Evolutionary conservation across 2,113 vertebrate species (phyloP).

Genomic region (Lagopus leucura): DNA sequence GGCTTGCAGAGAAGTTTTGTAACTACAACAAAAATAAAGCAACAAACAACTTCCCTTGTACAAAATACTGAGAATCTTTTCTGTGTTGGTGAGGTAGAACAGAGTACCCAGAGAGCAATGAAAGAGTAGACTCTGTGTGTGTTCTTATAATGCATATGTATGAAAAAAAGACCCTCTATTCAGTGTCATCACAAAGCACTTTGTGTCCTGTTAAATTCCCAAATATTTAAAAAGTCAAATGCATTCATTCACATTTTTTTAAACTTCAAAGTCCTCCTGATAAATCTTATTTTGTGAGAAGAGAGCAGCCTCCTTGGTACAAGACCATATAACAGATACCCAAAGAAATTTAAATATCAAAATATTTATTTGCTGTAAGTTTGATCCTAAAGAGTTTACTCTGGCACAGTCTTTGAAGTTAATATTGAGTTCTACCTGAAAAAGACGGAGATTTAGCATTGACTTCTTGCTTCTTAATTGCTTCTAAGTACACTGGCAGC

Average conservation of each 20-base stretch:
- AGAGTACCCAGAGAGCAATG: neutral
- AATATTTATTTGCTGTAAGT: neutral
- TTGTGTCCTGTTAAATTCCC: neutral
- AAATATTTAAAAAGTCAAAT: neutral
- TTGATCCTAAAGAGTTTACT: neutral
- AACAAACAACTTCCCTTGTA: neutral
- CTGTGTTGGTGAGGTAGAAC: neutral
- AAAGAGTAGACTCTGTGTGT: rapidly evolving
- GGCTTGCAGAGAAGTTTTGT: neutral
- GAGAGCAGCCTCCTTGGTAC: neutral
- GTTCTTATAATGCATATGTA: neutral
- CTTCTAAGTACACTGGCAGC: neutral
- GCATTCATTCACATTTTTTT: neutral
- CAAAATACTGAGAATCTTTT: neutral
- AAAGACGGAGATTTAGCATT: neutral
- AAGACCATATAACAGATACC: neutral
- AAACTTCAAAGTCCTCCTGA: neutral
- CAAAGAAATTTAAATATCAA: constrained; percentile 8
- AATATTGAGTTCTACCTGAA: neutral
- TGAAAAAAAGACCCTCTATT: neutral
- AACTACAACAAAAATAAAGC: neutral
- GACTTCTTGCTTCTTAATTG: neutral
- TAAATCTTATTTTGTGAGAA: neutral
- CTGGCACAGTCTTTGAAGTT: neutral
- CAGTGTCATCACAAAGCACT: neutral